Evolutionary conservation across 2,113 vertebrate species (phyloP), one percentile per base, ranked within the genome.

Genomic region (Corythoichthys intestinalis): DNA sequence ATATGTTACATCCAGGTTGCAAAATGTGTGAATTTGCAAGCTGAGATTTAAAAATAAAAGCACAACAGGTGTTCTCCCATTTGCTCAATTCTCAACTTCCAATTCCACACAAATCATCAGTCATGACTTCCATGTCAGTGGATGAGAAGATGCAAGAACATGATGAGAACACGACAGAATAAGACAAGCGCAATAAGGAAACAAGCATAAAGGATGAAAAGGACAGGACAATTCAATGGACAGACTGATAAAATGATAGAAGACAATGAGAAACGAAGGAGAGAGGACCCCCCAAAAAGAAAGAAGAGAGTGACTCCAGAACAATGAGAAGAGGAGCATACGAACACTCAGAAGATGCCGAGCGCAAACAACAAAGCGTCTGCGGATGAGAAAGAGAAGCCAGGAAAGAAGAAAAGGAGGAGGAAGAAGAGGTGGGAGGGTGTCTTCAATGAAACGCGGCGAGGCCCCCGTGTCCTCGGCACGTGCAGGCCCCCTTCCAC

Each of bases 401-500:
- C 50, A 2, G 11, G 4, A 10, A 73, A 70, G 65, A 80, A 85
- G 75, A 80, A 69, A 70, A 56, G 67, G 4, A 14, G 34, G 79
- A 75, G 83, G 82, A 69, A 78, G 76, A 83, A 79, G 84, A 83
- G 86, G 87, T 61, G 73, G 81, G 82, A 63, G 72, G 83, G 81
- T 83, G 67, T 80, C 52, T 80, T 90, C 85, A 91, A 91, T 92
- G 78, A 90, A 88, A 88, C 74, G 83, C 87, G 72, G 85, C 78
- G 79, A 88, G 88, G 85, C 86, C 88, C 58, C 85, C 53, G 83
- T 87, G 87, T 90, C 85, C 85, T 83, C 85, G 90, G 88, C 91
- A 92, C 91, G 91, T 91, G 75, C 64, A 66, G 80, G 46, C 47
- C 62, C 85, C 87, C 57, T 4, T 4, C 56, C 54, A 61, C 0